Conservation (phyloP, 35 echinoderm and acorn worm species). For the Holothuria glaberrima region DNA sequence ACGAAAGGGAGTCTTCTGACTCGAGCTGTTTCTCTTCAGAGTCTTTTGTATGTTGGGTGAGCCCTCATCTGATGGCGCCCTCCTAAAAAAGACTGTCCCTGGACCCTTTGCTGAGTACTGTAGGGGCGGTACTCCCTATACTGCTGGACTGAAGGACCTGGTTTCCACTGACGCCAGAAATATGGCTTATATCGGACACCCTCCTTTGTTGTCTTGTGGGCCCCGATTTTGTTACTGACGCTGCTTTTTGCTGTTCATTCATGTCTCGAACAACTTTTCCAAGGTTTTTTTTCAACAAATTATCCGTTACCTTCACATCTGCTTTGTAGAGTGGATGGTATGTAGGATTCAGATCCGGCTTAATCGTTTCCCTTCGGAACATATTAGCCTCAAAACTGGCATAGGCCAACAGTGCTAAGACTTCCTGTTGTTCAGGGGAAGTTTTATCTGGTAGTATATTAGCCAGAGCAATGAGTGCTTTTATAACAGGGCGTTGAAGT, state of each 20-base stretch:
- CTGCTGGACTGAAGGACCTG: neutral
- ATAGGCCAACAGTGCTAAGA: conserved; percentile 1
- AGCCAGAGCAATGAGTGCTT: neutral
- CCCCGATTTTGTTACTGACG: neutral
- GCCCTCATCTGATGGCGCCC: conserved; percentile 1
- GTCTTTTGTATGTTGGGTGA: neutral
- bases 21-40: neutral
- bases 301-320: neutral
- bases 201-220: neutral
- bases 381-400: conserved; percentile 15
- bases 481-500: neutral
- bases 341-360: neutral
- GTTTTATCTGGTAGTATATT: neutral
- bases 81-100: conserved; percentile 1
- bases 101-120: neutral
- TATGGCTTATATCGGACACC: neutral
- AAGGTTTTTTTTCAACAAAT: neutral
- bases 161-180: conserved; percentile 8
- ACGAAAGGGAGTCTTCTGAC: conserved; percentile 3
- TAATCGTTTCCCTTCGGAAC: neutral
- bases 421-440: conserved; percentile 4
- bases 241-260: conserved; percentile 1
- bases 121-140: neutral
- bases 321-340: conserved; percentile 43
- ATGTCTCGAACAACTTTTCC: conserved; percentile 18